These are phyloP conservation scores for Aphis gossypii DNA, from an alignment of 1,140 invertebrate species.

Conservation along the genomic window DNA sequence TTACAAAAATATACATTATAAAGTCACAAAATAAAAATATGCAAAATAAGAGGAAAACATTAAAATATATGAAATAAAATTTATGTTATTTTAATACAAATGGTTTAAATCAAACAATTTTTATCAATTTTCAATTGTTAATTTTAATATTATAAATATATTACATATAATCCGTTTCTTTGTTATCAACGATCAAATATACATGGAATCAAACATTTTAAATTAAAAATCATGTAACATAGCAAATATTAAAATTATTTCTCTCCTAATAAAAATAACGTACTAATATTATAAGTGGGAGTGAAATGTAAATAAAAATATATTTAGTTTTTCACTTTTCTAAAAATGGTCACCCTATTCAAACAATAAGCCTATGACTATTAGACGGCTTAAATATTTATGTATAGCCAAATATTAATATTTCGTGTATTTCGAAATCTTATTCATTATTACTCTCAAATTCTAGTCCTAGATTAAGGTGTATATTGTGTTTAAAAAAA, in stretches of 20 bases:
- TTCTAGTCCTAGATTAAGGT: constrained; percentile 57
- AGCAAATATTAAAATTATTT: background rate
- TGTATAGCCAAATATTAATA: background rate
- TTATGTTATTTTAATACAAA: no score
- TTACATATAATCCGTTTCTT: no score
- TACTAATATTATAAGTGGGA: background rate
- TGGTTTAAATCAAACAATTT: no score
- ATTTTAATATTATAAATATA: no score
- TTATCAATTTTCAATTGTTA: no score
- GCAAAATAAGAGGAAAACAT: no score
- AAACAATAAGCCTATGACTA: background rate
- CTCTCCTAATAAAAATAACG: background rate
- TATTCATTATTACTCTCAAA: constrained; percentile 40
- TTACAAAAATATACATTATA: no score
- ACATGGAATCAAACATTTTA: background rate
- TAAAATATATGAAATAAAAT: no score
- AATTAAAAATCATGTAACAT: background rate
- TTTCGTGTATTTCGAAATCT: constrained; percentile 14
- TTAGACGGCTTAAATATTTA: background rate
- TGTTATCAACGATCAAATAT: no score
- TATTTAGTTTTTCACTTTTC: background rate
- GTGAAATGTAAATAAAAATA: background rate
- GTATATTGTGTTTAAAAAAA: constrained; percentile 1
- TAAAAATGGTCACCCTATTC: background rate
- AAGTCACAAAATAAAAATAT: no score